phyloP scores from a whole-genome alignment of 1,140 invertebrate species.

The Atta texana region DNA sequence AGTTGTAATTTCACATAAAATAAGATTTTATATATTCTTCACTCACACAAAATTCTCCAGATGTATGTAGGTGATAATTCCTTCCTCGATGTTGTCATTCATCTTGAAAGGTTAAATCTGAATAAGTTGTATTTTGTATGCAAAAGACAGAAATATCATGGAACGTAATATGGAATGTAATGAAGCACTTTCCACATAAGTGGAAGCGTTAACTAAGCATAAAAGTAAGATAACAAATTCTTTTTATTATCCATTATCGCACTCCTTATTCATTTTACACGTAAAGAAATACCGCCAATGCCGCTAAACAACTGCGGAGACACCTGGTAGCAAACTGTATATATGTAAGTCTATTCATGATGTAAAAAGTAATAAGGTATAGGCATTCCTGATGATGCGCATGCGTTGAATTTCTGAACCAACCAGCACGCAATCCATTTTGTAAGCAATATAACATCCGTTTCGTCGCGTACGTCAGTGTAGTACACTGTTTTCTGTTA shows the following conservation, averaged over 20 bases:
- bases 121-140: not conserved
- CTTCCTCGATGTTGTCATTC: slow-evolving; percentile 57
- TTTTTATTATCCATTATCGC: not conserved
- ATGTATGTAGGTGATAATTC: slow-evolving; percentile 79
- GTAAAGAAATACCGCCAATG: slow-evolving; percentile 1
- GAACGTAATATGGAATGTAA: not conserved
- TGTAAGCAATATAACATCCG: too few species aligned
- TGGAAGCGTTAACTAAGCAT: not conserved
- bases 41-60: slow-evolving; percentile 83
- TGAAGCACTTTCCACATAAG: not conserved
- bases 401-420: too few species aligned
- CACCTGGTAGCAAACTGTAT: too few species aligned
- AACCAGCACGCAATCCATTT: too few species aligned
- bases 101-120: slow-evolving; percentile 52
- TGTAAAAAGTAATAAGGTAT: too few species aligned
- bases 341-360: too few species aligned
- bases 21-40: slow-evolving; percentile 31
- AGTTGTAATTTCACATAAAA: not conserved
- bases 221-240: not conserved
- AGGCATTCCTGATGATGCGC: too few species aligned
- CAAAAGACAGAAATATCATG: not conserved
- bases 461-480: too few species aligned
- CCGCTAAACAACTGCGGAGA: not conserved
- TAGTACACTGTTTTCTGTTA: too few species aligned
- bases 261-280: not conserved